These are phyloP conservation scores for Chiroxiphia lanceolata DNA, from an alignment of 2,797 vertebrate genomes.

Conservation along the genomic window DNA sequence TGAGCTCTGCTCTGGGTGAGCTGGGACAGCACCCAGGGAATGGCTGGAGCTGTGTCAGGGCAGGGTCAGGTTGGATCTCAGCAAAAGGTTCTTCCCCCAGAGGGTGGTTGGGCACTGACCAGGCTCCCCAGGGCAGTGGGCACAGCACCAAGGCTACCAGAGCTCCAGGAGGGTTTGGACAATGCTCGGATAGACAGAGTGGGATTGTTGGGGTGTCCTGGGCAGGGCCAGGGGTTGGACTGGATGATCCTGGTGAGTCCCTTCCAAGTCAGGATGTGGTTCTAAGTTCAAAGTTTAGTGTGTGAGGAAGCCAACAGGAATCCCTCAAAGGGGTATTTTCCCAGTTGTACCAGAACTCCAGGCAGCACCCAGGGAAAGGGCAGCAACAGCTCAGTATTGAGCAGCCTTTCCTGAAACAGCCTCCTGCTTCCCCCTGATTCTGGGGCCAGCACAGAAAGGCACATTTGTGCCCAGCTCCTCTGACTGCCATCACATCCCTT, in stretches of 20 bases:
- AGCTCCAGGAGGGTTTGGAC: not conserved
- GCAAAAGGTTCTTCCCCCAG: not conserved
- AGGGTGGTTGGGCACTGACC: not conserved
- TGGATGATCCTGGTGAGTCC: rapidly evolving
- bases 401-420: not conserved
- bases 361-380: not conserved
- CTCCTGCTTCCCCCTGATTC: not conserved
- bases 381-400: not conserved
- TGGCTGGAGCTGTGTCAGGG: not conserved
- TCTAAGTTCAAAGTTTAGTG: not conserved
- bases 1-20: not conserved
- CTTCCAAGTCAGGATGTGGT: not conserved
- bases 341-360: not conserved
- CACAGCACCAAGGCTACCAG: not conserved
- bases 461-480: not conserved
- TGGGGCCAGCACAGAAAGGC: not conserved
- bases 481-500: not conserved
- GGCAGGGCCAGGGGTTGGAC: rapidly evolving
- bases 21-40: not conserved
- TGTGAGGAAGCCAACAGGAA: not conserved
- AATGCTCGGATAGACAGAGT: not conserved
- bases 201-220: not conserved
- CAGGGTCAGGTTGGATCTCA: not conserved
- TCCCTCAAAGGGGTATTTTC: not conserved
- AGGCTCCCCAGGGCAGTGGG: not conserved